Base-by-base conservation (phyloP, 2,113 vertebrate species). In the Myanophis thanlyinensis region DNA sequence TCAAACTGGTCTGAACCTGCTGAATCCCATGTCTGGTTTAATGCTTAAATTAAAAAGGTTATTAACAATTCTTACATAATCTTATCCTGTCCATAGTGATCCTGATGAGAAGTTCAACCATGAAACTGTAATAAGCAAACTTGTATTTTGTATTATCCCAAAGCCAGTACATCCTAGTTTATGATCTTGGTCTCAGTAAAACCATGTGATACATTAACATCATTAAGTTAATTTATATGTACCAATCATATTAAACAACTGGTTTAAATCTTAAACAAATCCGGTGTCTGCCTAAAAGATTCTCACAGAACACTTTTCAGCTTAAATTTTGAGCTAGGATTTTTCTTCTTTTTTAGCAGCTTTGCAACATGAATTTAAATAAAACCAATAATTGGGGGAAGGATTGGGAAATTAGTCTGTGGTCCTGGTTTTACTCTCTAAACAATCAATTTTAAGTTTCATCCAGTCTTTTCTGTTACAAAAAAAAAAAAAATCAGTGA, bases 401-500 rank as follows among this genome's bases (percentile, higher is more conserved):
- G 87, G 35, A 89, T 89, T 46, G 54, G 35, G 87, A n/a, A 73
- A 8, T 56, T 59, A 46, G 22, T 44, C 35, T 56, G 22, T 54
- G 35, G 20, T 51, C 51, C 30, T n/a, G 85, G 25, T 25, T 56
- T 89, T 89, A 13, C 23, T 46, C 11, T 59, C 4, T 59, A 44
- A 89, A 30, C 23, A 59, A 54, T 4, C 67, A 8, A 47, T 3
- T 0, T 1, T 5, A 30, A 80, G 7, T 20, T 44, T 25, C 73
- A 18, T 0, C 0, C 1, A 10, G 92, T 56, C 49, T 90, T 93
- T 0, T 56, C 87, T 30, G 9, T 46, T 89, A 4, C 1, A 12
- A 87, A 48, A 13, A 0, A 12, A 87, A 48, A 13, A 0, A 0
- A 1, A 3, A 1, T 0, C 86, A 6, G 87, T 4, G 48, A 10